Evolutionary conservation across 1,140 invertebrate species (phyloP).

Genomic region (Drosophila sproati): DNA sequence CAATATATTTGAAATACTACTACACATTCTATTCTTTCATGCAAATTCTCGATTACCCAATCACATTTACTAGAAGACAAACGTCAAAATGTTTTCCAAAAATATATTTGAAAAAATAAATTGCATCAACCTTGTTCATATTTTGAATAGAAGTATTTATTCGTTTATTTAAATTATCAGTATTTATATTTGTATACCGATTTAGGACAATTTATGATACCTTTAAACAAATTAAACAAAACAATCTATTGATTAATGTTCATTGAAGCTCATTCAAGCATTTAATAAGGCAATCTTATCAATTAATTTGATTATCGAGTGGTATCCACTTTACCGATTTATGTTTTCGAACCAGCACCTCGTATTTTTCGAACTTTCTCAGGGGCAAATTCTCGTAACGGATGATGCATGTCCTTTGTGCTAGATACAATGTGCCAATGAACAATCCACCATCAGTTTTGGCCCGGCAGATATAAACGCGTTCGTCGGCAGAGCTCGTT

Average conservation of each 20-base stretch:
- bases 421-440: constrained; percentile 45
- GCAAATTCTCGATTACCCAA: too few species aligned
- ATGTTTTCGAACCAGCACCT: constrained; percentile 47
- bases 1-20: too few species aligned
- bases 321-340: neutral
- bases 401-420: constrained; percentile 34
- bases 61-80: too few species aligned
- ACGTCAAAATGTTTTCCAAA: too few species aligned
- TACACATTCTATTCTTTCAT: too few species aligned
- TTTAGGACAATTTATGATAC: neutral
- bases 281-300: neutral
- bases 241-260: neutral
- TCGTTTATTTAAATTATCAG: too few species aligned
- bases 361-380: constrained; percentile 46
- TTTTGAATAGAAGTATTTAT: too few species aligned
- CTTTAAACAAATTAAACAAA: too few species aligned
- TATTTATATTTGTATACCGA: too few species aligned
- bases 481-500: constrained; percentile 34
- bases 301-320: constrained; percentile 2
- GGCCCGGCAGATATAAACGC: constrained; percentile 56
- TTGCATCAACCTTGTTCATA: too few species aligned
- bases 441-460: constrained; percentile 33
- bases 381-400: constrained; percentile 21
- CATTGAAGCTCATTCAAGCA: neutral
- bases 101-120: too few species aligned